Evolutionary conservation across 2,113 vertebrate species (phyloP).

Genomic region (Alces alces): DNA sequence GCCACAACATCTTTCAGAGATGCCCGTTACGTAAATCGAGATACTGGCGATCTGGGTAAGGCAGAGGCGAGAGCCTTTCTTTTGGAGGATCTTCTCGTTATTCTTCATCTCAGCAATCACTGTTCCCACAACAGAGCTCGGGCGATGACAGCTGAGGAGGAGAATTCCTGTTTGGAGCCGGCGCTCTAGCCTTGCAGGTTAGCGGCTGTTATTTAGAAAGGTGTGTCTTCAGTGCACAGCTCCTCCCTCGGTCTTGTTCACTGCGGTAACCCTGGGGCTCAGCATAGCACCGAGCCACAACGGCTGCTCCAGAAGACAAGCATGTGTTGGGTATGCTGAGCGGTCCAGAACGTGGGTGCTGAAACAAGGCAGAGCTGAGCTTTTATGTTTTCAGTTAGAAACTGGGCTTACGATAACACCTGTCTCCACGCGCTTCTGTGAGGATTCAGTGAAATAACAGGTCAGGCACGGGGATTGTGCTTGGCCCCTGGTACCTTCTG

Average conservation of each 20-base stretch:
- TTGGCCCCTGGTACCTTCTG: not conserved
- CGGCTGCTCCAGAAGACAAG: not conserved
- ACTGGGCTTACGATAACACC: not conserved
- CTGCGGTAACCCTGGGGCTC: not conserved
- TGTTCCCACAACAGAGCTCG: not conserved
- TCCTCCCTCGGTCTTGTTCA: not conserved
- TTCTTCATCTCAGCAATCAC: not conserved
- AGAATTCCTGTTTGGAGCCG: not conserved
- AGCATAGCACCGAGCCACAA: rapidly evolving
- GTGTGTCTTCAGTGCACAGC: not conserved
- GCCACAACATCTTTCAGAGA: not conserved
- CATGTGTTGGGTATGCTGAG: not conserved
- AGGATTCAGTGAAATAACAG: not conserved
- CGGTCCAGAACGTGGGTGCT: not conserved
- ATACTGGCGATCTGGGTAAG: not conserved
- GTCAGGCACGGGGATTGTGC: not conserved
- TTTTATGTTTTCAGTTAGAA: not conserved
- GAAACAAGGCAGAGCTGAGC: not conserved
- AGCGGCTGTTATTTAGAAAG: not conserved
- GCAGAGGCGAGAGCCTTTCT: not conserved
- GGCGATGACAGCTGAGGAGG: not conserved
- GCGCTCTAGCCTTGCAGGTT: not conserved
- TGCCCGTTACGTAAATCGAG: not conserved
- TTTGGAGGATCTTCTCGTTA: not conserved
- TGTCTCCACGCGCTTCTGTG: not conserved